Base-by-base conservation (phyloP, 2,113 vertebrate species). In the Promerops cafer region DNA sequence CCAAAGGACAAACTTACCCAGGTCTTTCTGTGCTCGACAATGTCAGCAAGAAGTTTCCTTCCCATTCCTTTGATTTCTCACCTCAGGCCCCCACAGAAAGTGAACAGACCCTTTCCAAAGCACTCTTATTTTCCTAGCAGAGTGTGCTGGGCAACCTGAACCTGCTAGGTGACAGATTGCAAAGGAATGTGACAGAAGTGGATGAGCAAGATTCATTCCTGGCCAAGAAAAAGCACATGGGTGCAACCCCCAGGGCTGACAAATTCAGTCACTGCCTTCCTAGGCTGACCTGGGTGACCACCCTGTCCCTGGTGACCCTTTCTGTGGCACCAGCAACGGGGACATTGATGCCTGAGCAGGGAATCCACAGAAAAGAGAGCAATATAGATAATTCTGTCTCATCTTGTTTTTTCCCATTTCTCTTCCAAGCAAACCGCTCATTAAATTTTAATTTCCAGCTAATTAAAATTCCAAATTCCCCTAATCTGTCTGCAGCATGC, bases 371-470 rank as follows among this genome's bases (percentile, higher is more conserved):
- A 50, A 63, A 33, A 70, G 44, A 40, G 57, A 66, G 47, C n/a
- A 33, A 27, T 47, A 77, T 37, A 75, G 63, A 88, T 66, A 7
- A 9, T 72, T 88, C 82, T 77, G 24, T 70, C 85, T 90, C 42
- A 77, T 94, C 42, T 57, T 69, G 33, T 39, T 91, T 83, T 83
- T 94, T 13, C 59, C 60, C 52, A 88, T 82, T 91, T 94, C 42
- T 85, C 54, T 88, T 74, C 76, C 68, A 85, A 88, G 75, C 42
- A 85, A 91, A 68, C 66, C 0, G 0, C 81, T 94, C 87, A 94
- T 97, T 96, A 96, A 95, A 93, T 94, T 95, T 95, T 94, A 86
- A 96, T 96, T 95, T 90, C 42, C 64, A 92, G 68, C 89, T 95
- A 81, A 56, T 97, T 96, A 92, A 96, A 92, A 96, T 93, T 92